Percentiles rank a stretch among this genome's conserved stretches.
phyloP scores from a whole-genome alignment of 2,888 invertebrate genomes.

The Barypeithes pellucidus region DNA sequence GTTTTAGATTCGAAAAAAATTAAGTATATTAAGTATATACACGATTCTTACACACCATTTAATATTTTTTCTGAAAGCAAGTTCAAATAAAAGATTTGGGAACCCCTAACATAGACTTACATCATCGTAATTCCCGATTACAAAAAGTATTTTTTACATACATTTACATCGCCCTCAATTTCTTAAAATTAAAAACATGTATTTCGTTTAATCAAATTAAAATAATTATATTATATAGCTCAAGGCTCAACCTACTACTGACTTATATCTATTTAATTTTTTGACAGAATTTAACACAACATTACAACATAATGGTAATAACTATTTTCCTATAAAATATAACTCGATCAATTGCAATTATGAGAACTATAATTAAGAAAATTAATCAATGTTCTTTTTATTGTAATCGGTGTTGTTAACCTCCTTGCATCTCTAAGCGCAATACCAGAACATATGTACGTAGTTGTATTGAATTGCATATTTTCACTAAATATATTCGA shows the following conservation, averaged over 20 bases:
- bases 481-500: conserved; percentile 25
- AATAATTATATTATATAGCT: too few species aligned
- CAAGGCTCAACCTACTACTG: not conserved
- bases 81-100: too few species aligned
- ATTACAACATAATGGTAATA: not conserved
- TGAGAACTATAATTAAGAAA: conserved; percentile 5
- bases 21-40: too few species aligned
- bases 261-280: not conserved
- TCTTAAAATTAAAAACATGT: too few species aligned
- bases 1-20: too few species aligned
- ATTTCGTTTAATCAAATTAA: too few species aligned
- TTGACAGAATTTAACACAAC: not conserved
- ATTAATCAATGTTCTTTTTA: conserved; percentile 4
- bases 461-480: conserved; percentile 23
- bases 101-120: too few species aligned
- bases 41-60: too few species aligned
- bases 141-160: too few species aligned
- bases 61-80: too few species aligned
- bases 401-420: conserved; percentile 24
- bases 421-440: conserved; percentile 28
- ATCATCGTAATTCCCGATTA: too few species aligned
- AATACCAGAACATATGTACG: conserved; percentile 6
- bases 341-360: not conserved
- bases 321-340: not conserved
- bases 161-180: too few species aligned